Conservation (phyloP, 2,888 invertebrate genomes). For the Trissolcus brochymenae region DNA sequence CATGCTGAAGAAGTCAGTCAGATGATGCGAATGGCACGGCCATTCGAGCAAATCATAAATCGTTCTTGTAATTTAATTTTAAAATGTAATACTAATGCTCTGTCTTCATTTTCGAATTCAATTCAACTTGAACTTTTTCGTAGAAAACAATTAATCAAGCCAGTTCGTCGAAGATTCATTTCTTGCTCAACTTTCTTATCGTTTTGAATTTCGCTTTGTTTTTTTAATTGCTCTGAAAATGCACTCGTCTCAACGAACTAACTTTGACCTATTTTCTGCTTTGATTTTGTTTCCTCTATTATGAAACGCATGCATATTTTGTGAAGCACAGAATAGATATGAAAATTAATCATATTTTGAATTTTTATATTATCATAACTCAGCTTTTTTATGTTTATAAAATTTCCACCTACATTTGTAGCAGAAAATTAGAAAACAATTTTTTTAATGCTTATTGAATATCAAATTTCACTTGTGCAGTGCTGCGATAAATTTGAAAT, state of each 20-base stretch:
- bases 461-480: background rate
- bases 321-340: constrained; percentile 53
- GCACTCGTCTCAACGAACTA: constrained; percentile 19
- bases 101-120: constrained; percentile 13
- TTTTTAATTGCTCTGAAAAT: too few species aligned
- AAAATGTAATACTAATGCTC: constrained; percentile 1
- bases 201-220: background rate
- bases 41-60: constrained; percentile 26
- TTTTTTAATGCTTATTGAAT: constrained; percentile 5
- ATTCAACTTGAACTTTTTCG: constrained; percentile 18
- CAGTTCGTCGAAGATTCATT: constrained; percentile 18
- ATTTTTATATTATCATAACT: background rate
- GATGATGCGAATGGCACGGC: constrained; percentile 24
- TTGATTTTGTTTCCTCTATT: constrained; percentile 15
- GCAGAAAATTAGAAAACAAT: background rate
- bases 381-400: background rate
- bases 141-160: constrained; percentile 14
- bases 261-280: constrained; percentile 1
- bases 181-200: background rate
- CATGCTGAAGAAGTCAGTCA: constrained; percentile 43
- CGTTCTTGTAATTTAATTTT: constrained; percentile 21
- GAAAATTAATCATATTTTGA: constrained; percentile 25
- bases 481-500: too few species aligned
- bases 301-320: constrained; percentile 50
- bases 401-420: too few species aligned